Conservation (phyloP, 2,888 invertebrate genomes). For the Hemistola chrysoprasaria region DNA sequence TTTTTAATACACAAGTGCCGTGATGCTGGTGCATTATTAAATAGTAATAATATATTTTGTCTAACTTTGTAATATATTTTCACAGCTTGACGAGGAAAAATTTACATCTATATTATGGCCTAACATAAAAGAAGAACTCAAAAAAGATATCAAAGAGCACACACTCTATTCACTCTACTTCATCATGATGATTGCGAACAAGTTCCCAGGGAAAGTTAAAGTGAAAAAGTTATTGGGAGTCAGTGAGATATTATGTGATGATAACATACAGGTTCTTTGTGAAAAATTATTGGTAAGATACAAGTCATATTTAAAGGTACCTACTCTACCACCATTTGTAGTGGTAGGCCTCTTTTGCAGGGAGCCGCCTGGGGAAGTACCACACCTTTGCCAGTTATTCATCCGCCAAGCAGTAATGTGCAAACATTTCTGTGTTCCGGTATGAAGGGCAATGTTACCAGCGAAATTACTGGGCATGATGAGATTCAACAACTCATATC, state of each 20-base stretch:
- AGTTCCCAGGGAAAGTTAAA: conserved; percentile 74
- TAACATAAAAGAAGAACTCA: conserved; percentile 81
- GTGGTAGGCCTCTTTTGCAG: too few species aligned
- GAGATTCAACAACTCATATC: too few species aligned
- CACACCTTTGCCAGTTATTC: too few species aligned
- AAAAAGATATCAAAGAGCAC: conserved; percentile 84
- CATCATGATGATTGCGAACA: conserved; percentile 68
- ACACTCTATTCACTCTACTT: conserved; percentile 85
- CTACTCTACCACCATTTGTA: too few species aligned
- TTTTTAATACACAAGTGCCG: too few species aligned
- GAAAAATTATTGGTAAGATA: conserved; percentile 84
- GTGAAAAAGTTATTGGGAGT: conserved; percentile 81
- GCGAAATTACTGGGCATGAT: too few species aligned
- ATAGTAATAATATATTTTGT: not conserved
- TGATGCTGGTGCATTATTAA: too few species aligned
- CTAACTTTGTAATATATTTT: conserved; percentile 7
- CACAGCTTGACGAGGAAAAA: conserved; percentile 76
- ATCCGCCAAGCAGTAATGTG: too few species aligned
- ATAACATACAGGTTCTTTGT: conserved; percentile 79
- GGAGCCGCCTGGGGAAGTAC: too few species aligned
- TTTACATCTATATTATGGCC: conserved; percentile 83
- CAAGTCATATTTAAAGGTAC: conserved; percentile 11
- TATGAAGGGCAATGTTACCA: too few species aligned
- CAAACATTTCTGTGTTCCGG: too few species aligned
- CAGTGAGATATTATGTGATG: conserved; percentile 80